Evolutionary conservation across 2,113 vertebrate genomes (phyloP).

Genomic region (Brachypodius melanocephalos): DNA sequence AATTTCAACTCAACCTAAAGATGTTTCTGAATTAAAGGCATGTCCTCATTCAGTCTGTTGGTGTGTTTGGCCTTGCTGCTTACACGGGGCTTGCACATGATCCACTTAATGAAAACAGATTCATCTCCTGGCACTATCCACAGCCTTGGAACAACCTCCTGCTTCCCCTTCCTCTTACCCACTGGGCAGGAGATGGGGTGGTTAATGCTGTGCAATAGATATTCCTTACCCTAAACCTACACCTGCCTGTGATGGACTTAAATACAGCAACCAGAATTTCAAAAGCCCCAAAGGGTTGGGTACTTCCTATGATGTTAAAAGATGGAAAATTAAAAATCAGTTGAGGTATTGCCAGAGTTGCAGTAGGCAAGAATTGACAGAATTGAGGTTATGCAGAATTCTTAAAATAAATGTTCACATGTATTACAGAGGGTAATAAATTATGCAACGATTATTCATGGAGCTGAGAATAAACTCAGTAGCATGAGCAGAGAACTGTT

Average conservation of each 20-base stretch:
- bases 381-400: neutral
- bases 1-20: neutral
- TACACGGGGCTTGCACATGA: neutral
- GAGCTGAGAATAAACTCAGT: neutral
- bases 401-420: constrained; percentile 2
- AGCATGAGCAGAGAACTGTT: neutral
- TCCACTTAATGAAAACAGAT: neutral
- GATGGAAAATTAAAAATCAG: neutral
- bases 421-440: neutral
- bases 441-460: neutral
- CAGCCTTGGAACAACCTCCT: neutral
- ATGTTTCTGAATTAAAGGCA: neutral
- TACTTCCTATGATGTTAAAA: neutral
- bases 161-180: neutral
- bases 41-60: neutral
- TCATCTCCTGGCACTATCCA: neutral
- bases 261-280: neutral
- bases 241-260: neutral
- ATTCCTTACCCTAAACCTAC: neutral
- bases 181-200: neutral
- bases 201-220: neutral
- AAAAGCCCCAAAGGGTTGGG: neutral
- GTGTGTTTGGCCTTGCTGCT: neutral
- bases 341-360: neutral
- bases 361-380: neutral